Evolutionary conservation across 2,797 vertebrate genomes (phyloP), one percentile per base, ranked within the genome.

Genomic region (Pseudomugil gertrudae): DNA sequence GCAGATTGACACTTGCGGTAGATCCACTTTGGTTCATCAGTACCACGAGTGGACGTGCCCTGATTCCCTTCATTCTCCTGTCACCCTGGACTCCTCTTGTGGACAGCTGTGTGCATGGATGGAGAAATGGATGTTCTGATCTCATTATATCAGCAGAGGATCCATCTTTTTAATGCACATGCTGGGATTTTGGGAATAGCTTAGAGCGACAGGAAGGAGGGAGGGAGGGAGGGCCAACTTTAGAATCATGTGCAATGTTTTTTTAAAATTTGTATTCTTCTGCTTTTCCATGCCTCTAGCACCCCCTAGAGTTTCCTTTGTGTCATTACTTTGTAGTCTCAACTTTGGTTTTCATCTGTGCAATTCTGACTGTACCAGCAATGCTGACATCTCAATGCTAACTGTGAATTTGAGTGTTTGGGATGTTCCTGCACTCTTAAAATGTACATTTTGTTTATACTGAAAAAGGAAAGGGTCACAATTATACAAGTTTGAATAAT

Each of bases 401-500:
- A 93, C 92, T 94, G 94, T 93, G 93, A 94, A 92, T 86, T 79
- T 71, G 76, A 78, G 92, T 84, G 85, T 73, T 73, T 48, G 62
- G 81, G 70, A 2, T 43, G 65, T 1, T 9, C 71, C 74, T 70
- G 40, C 45, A 26, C 84, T 87, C 83, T 87, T 66, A 55, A 78
- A 81, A 66, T 93, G 91, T 93, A 92, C 83, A 92, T 91, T 87
- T 72, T 93, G 90, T 93, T 92, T 81, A 91, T 93, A 93, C 33
- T 55, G 69, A 21, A 24, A 23, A 1, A 23, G 23, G n/a, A 4
- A 9, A 32, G 23, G 79, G 35, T 76, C 57, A 67, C 66, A 48
- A 81, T 88, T 83, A 66, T 80, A 57, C 64, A 63, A 81, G 63
- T 72, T 80, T 84, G 69, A 81, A 79, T 85, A 66, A 76, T 74